Base-by-base conservation (phyloP, 2,113 vertebrate genomes). In the Hydrochoerus hydrochaeris region DNA sequence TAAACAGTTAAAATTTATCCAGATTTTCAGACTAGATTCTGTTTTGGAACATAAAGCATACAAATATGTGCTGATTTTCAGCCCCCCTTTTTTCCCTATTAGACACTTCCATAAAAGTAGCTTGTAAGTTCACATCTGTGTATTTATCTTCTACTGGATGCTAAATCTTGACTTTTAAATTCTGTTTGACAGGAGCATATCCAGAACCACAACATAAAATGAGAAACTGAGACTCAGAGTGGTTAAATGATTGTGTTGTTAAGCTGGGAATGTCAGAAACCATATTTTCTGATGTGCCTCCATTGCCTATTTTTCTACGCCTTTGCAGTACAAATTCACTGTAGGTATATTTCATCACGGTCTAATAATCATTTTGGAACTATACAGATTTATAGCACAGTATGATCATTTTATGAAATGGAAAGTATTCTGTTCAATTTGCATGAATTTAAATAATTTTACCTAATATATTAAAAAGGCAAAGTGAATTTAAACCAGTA, bases 111-210 rank as follows among this genome's bases (percentile, higher is more conserved):
- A 95, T 46, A 65, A 84, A 17, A 49, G 13, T 69, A 82, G 26
- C 22, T 65, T 80, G 28, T 8, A 17, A 90, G 44, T 63, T 92
- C 30, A 78, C n/a, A 90, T 49, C 11, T 82, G 10, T 24, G 67
- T 73, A 92, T 75, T 92, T 93, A 89, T 14, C 65, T 65, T 73
- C 54, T 86, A 80, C n/a, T 91, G 26, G 24, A 67, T 67, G 46
- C 24, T 80, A 80, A 87, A 85, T 85, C 38, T 93, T 96, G 58
- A 73, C 77, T 94, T 96, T 96, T 16, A 94, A 90, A 94, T 63
- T 92, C 46, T 60, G 60, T 62, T 65, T 52, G 49, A 91, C 91
- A 95, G 38, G 14, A 91, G 0, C 30, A 82, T 46, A 20, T 81
- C 24, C 11, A 92, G 49, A 81, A 69, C 62, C n/a, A 95, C 80